phyloP scores from a whole-genome alignment of 2,888 invertebrate genomes.

The Agrilus cyanescens region DNA sequence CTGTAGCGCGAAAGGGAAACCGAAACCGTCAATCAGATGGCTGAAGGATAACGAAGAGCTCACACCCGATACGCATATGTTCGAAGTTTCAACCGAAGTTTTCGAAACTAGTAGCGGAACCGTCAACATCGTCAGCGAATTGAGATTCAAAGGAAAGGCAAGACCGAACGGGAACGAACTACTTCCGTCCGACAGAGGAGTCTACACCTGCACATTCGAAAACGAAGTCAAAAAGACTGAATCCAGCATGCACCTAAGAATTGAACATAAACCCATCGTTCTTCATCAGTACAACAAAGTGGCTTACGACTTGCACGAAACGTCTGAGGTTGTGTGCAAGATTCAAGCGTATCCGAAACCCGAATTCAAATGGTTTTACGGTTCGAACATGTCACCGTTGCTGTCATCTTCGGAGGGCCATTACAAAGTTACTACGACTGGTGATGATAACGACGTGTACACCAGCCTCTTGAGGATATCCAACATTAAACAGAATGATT shows the following conservation, averaged over 20 bases:
- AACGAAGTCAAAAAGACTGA: conserved; percentile 83
- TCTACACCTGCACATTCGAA: conserved; percentile 77
- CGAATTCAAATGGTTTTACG: conserved; percentile 85
- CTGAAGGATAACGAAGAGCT: conserved; percentile 74
- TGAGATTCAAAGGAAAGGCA: conserved; percentile 69
- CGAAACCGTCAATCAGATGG: conserved; percentile 75
- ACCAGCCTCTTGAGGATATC: conserved; percentile 64
- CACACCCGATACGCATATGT: conserved; percentile 62
- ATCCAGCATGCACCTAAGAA: conserved; percentile 80
- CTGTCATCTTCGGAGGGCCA: conserved; percentile 74
- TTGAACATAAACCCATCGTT: conserved; percentile 84
- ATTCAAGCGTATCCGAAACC: conserved; percentile 89
- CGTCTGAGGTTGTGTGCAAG: conserved; percentile 75
- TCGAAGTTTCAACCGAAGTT: conserved; percentile 69
- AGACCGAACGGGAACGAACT: conserved; percentile 65
- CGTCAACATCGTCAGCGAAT: conserved; percentile 69
- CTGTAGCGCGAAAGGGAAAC: conserved; percentile 82
- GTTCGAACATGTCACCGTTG: conserved; percentile 59
- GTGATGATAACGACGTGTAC: conserved; percentile 76
- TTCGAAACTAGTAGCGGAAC: conserved; percentile 68
- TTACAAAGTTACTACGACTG: conserved; percentile 72
- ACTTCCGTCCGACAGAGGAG: conserved; percentile 73
- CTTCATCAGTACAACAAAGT: conserved; percentile 79
- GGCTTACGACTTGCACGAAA: conserved; percentile 73
- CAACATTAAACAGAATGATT: conserved; percentile 68